These are phyloP conservation scores for Drosophila repleta DNA, from an alignment of 1,140 invertebrate species.

Conservation along the genomic window DNA sequence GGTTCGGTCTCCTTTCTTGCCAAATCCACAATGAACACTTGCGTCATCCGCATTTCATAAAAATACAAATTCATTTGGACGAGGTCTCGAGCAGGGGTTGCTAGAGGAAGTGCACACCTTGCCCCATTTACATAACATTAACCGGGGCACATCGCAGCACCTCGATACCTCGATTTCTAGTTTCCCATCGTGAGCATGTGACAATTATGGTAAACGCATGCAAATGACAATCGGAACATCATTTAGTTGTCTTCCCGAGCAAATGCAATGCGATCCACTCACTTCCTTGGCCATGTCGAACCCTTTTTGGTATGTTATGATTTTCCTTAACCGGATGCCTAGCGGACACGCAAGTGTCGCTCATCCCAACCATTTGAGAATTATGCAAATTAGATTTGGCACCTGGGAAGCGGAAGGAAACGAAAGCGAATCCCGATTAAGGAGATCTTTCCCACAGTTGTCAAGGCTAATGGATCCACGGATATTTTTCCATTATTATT, in stretches of 20 bases:
- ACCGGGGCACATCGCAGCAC: conserved; percentile 20
- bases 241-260: conserved; percentile 9
- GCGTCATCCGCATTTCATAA: conserved; percentile 63
- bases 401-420: conserved; percentile 67
- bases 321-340: conserved; percentile 55
- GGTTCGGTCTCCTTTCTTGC: conserved; percentile 41
- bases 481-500: not conserved
- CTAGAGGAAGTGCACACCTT: conserved; percentile 73
- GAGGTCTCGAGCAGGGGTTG: conserved; percentile 45
- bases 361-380: conserved; percentile 26
- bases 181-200: conserved; percentile 72
- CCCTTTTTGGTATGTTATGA: conserved; percentile 49
- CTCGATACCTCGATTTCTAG: conserved; percentile 12
- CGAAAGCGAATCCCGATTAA: conserved; percentile 18
- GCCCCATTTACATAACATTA: conserved; percentile 76
- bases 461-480: conserved; percentile 19
- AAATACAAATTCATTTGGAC: conserved; percentile 42
- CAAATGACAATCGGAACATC: conserved; percentile 38
- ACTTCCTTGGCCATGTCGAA: conserved; percentile 33
- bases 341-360: conserved; percentile 37
- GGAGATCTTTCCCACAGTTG: conserved; percentile 62
- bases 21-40: conserved; percentile 68
- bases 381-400: conserved; percentile 62
- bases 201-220: conserved; percentile 69
- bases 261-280: conserved; percentile 49